Conservation (phyloP, 53 echinoderm and acorn worm genomes). For the Paelopatides confundens region DNA sequence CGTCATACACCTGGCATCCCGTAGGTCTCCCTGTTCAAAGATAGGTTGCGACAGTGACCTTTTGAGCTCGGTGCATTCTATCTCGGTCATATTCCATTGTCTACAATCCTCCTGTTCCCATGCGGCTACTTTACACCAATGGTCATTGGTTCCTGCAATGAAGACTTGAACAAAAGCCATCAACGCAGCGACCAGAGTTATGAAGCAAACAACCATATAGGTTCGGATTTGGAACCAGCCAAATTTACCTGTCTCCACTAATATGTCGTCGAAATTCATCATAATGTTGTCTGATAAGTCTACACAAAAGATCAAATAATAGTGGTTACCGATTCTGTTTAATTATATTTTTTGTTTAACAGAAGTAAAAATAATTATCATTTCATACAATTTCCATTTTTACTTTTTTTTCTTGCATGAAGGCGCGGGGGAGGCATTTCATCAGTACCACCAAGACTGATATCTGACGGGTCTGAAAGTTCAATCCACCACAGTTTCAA, state of each 20-base stretch:
- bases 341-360: too few relatives aligned
- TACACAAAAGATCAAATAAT: too few relatives aligned
- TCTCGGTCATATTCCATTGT: not conserved
- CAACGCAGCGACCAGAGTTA: not conserved
- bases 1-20: not conserved
- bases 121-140: slow-evolving; percentile 25
- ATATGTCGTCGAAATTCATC: slow-evolving; percentile 28
- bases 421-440: too few relatives aligned
- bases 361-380: too few relatives aligned
- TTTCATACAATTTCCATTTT: too few relatives aligned
- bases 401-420: too few relatives aligned
- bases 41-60: not conserved
- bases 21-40: not conserved
- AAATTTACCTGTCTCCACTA: slow-evolving; percentile 1
- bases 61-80: not conserved
- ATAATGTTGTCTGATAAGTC: not conserved
- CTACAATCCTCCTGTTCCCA: slow-evolving; percentile 27
- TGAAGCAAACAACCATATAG: not conserved
- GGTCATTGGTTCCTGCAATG: slow-evolving; percentile 39
- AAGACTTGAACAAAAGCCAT: slow-evolving; percentile 39
- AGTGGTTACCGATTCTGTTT: too few relatives aligned
- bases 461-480: too few relatives aligned
- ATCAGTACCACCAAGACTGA: too few relatives aligned
- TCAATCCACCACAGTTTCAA: too few relatives aligned
- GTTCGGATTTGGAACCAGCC: slow-evolving; percentile 13